phyloP scores from a whole-genome alignment of 2,888 invertebrate species.

The Eupithecia exiguata region DNA sequence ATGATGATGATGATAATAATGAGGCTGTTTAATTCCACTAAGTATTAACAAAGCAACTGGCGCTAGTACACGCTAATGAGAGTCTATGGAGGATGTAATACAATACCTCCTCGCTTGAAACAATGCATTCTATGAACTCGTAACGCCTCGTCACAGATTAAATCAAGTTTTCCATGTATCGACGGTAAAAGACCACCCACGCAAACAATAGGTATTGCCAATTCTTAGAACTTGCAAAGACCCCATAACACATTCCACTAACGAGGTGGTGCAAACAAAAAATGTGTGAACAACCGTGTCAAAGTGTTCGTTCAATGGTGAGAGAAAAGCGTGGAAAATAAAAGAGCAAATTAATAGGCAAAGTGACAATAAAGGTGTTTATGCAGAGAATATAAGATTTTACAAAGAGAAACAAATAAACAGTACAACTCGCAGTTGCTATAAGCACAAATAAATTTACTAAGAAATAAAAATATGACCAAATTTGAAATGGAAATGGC shows the following conservation, averaged over 20 bases:
- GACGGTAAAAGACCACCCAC: conserved; percentile 10
- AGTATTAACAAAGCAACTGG: neutral
- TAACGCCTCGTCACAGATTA: neutral
- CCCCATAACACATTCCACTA: conserved; percentile 21
- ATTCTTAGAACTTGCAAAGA: conserved; percentile 8
- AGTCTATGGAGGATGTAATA: neutral
- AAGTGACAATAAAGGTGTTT: conserved; percentile 4
- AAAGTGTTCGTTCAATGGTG: conserved; percentile 28
- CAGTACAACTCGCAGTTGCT: neutral
- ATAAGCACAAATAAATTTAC: neutral
- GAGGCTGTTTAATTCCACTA: neutral
- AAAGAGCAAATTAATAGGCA: conserved; percentile 5
- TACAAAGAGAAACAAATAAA: conserved; percentile 1
- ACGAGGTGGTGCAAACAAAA: conserved; percentile 26
- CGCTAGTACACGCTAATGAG: conserved; percentile 1
- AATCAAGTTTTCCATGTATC: neutral
- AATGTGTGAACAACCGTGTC: conserved; percentile 26
- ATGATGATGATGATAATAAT: neutral
- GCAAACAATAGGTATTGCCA: conserved; percentile 8
- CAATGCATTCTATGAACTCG: conserved; percentile 4
- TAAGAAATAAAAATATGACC: neutral
- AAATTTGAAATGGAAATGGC: neutral
- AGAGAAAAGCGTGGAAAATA: conserved; percentile 34
- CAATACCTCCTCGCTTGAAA: conserved; percentile 3
- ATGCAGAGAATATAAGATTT: neutral